A percentile compares a stretch with the other conserved stretches of the same genome.
Evolutionary conservation across 2,888 invertebrate genomes (phyloP).

Genomic region (Torymus tubicola): DNA sequence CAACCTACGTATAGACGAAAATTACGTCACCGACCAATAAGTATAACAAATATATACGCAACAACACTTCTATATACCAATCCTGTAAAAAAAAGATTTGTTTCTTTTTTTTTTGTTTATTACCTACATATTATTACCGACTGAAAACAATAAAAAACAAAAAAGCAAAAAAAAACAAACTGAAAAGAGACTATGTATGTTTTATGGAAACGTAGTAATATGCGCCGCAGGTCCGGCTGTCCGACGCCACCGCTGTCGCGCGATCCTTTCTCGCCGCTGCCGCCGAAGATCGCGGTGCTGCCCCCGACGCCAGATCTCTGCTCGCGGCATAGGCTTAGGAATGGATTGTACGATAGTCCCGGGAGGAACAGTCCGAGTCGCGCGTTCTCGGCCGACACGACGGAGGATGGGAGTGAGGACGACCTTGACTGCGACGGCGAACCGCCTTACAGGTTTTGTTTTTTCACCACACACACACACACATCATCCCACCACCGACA

Average conservation of each 20-base stretch:
- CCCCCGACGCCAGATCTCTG: conserved; percentile 85
- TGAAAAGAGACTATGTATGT: conserved; percentile 11
- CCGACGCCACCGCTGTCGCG: conserved; percentile 71
- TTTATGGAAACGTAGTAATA: conserved; percentile 56
- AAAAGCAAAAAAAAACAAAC: no score
- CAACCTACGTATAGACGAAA: no score
- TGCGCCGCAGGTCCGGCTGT: conserved; percentile 71
- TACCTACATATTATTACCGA: neutral
- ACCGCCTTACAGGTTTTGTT: conserved; percentile 74
- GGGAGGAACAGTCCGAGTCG: conserved; percentile 71
- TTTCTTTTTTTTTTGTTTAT: neutral
- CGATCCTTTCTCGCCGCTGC: conserved; percentile 76
- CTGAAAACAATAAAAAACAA: no score
- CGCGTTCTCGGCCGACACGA: conserved; percentile 71
- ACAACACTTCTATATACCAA: neutral
- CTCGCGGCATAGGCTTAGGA: conserved; percentile 67
- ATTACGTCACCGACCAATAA: no score
- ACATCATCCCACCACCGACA: no score
- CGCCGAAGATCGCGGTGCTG: conserved; percentile 85
- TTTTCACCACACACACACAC: neutral
- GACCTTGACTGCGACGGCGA: conserved; percentile 75
- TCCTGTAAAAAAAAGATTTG: neutral
- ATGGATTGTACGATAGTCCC: conserved; percentile 70
- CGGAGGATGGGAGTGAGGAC: conserved; percentile 75
- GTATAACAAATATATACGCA: neutral